These are phyloP conservation scores for Sigmodon hispidus DNA, from an alignment of 2,113 vertebrate genomes.

Conservation along the genomic window DNA sequence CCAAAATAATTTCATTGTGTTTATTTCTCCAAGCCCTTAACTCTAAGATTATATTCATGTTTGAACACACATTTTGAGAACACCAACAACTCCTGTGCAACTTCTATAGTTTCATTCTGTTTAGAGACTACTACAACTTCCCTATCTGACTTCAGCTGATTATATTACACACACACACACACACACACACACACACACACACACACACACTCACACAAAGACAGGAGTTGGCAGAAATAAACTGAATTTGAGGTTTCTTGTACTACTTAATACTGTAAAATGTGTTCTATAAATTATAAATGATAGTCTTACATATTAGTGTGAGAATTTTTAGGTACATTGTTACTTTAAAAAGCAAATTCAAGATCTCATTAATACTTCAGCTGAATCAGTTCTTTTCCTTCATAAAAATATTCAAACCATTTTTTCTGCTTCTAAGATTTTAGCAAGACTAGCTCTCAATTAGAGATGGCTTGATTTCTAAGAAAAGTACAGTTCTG, in stretches of 20 bases:
- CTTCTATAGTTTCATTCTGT: not conserved
- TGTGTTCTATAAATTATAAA: slow-evolving; percentile 33
- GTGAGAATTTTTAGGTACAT: not conserved
- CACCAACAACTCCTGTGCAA: not conserved
- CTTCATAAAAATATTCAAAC: slow-evolving; percentile 59
- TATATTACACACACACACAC: not conserved
- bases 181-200: not conserved
- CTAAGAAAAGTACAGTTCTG: slow-evolving; percentile 36
- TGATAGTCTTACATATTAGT: not conserved
- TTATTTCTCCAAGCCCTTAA: not conserved
- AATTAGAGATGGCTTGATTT: slow-evolving; percentile 57
- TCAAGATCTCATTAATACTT: slow-evolving; percentile 24
- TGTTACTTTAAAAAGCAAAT: slow-evolving; percentile 1
- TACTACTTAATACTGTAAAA: not conserved
- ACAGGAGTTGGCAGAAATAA: not conserved
- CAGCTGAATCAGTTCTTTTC: not conserved
- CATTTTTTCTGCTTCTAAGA: slow-evolving; percentile 61
- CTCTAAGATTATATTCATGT: not conserved
- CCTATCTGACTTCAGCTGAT: not conserved
- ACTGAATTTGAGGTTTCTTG: not conserved
- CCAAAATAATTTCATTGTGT: not conserved
- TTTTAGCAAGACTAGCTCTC: slow-evolving; percentile 48
- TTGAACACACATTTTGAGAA: not conserved
- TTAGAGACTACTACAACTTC: not conserved
- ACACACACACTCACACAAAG: too few relatives aligned